phyloP scores from a whole-genome alignment of 2,797 vertebrate genomes.

The Rhincodon typus region DNA sequence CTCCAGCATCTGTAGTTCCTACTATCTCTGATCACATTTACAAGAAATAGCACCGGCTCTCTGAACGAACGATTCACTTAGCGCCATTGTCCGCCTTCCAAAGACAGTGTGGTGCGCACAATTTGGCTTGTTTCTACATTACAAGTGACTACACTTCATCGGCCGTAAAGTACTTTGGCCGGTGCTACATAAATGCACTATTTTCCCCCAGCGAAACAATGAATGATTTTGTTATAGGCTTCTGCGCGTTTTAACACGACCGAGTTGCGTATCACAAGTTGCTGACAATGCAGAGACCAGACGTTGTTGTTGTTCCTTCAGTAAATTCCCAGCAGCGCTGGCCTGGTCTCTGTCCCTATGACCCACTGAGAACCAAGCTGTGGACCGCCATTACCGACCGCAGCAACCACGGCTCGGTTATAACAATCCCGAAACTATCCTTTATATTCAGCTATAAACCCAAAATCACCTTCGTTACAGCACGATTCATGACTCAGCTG shows the following conservation, averaged over 20 bases:
- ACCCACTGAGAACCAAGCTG: background rate
- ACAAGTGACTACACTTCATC: background rate
- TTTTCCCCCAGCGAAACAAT: background rate
- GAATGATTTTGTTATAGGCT: background rate
- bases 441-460: background rate
- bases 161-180: background rate
- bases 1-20: too few relatives aligned
- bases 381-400: background rate
- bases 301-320: background rate
- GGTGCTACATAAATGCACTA: background rate
- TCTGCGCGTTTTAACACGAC: background rate
- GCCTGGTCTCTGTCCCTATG: background rate
- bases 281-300: background rate
- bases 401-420: background rate
- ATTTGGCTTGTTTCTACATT: background rate
- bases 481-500: background rate
- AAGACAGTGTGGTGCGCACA: background rate
- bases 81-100: too few relatives aligned
- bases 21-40: too few relatives aligned
- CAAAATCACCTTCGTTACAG: background rate
- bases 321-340: background rate
- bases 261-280: too few relatives aligned
- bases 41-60: too few relatives aligned
- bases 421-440: background rate
- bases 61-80: too few relatives aligned